A percentile compares a stretch with the other conserved stretches of the same genome.
These are phyloP conservation scores for Thunnus thynnus DNA, from an alignment of 2,113 vertebrate genomes.

Conservation along the genomic window DNA sequence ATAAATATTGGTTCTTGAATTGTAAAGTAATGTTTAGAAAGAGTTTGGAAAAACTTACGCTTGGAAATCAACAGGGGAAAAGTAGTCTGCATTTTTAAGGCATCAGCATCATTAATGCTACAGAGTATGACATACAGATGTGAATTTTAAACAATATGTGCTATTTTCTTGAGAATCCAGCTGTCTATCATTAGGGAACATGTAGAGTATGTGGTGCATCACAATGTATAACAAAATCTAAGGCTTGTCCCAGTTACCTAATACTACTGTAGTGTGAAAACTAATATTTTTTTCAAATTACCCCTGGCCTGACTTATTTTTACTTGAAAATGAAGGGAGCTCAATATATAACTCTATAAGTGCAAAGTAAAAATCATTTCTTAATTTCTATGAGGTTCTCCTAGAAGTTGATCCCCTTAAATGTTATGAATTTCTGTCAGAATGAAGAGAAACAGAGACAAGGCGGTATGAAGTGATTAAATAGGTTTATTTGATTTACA, in stretches of 20 bases:
- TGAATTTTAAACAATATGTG: neutral
- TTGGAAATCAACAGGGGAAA: neutral
- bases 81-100: no score
- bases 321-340: neutral
- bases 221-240: neutral
- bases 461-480: constrained; percentile 83
- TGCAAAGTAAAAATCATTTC: neutral
- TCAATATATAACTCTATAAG: neutral
- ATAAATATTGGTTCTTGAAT: neutral
- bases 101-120: constrained; percentile 1
- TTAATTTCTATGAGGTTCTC: neutral
- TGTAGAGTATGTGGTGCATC: neutral
- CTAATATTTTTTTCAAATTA: neutral
- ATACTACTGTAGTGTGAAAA: neutral
- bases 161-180: no score
- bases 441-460: constrained; percentile 7
- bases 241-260: neutral
- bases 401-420: neutral
- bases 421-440: neutral
- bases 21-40: neutral
- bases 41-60: neutral
- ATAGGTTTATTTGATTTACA: constrained; percentile 99
- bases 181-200: neutral
- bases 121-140: neutral
- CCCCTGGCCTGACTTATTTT: neutral